phyloP scores from a whole-genome alignment of 2,797 vertebrate genomes.

The Gephyroberyx darwinii region DNA sequence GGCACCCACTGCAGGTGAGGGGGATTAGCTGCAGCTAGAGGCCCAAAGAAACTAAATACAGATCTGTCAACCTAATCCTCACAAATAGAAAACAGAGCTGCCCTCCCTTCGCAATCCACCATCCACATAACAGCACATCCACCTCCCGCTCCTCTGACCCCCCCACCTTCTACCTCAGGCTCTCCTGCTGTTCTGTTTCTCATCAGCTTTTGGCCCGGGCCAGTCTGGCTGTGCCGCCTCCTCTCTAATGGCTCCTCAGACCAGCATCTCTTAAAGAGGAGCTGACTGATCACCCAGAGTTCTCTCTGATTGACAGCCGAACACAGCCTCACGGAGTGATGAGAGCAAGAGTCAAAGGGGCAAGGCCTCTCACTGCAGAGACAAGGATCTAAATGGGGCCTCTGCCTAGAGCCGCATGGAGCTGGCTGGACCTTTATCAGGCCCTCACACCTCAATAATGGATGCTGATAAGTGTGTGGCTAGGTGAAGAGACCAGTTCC shows the following conservation, averaged over 20 bases:
- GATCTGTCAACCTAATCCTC: conserved; percentile 87
- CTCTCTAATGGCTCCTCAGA: conserved; percentile 76
- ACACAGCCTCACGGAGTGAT: conserved; percentile 72
- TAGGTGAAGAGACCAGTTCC: conserved; percentile 49
- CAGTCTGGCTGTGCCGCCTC: conserved; percentile 63
- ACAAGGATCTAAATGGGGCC: conserved; percentile 73
- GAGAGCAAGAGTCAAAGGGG: conserved; percentile 76
- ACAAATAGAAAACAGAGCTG: conserved; percentile 87
- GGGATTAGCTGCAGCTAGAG: conserved; percentile 85
- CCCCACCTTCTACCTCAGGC: conserved; percentile 62
- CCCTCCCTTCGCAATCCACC: conserved; percentile 71
- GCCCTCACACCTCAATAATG: conserved; percentile 75
- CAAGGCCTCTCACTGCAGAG: conserved; percentile 58
- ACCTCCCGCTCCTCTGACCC: conserved; percentile 57
- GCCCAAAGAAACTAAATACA: conserved; percentile 87
- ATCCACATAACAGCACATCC: conserved; percentile 73
- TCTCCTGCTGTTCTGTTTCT: conserved; percentile 78
- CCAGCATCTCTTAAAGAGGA: conserved; percentile 74
- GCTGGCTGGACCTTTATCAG: conserved; percentile 68
- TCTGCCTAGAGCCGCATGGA: conserved; percentile 43
- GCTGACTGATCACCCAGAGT: conserved; percentile 76
- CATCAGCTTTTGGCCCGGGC: conserved; percentile 73
- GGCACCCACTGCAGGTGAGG: conserved; percentile 82
- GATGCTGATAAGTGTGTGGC: conserved; percentile 68
- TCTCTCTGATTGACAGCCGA: conserved; percentile 76